Evolutionary conservation across 1,140 invertebrate genomes (phyloP), one percentile per base, ranked within the genome.

Genomic region (Holcopasites calliopsidis): DNA sequence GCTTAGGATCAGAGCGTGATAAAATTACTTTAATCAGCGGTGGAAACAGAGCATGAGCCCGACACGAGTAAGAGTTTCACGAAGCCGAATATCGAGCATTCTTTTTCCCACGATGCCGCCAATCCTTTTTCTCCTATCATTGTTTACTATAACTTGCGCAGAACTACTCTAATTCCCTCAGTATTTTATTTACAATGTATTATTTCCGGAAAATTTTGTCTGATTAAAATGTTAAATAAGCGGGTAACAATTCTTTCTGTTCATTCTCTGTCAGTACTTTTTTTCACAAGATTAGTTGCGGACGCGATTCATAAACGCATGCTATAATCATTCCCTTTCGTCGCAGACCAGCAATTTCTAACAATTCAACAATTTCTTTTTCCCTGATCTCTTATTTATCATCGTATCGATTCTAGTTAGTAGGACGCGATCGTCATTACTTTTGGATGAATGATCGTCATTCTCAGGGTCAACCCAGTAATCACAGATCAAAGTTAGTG

Each of bases 41-140:
- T 81, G 75, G 71, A 90, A 91, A 86, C 86, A 91, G 90, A 91
- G 85, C 90, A 86, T 88, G 80, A 84, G 75, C 23, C 31, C 76
- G 70, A 82, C n/a, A n/a, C 62, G 81, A 90, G 88, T 89, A 90
- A 89, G 88, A 89, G 87, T 89, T 83, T 77, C 52, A 73, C 64
- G 71, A 86, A 77, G 68, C 85, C 79, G 75, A 78, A 83, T 86
- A 85, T 88, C 78, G 69, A 84, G 38, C 42, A 58, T 76, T 72
- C 49, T 21, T 57, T 44, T 77, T 60, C 70, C 31, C 44, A 66
- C 66, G 61, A 65, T 35, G 16, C 5, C 23, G 58, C n/a, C 21
- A 65, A 49, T 35, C 33, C 42, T 52, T 28, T n/a, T n/a, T n/a
- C n/a, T n/a, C n/a, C n/a, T n/a, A n/a, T n/a, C n/a, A n/a, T n/a